Base-by-base conservation (phyloP, 2,797 vertebrate genomes). In the Propithecus perrieri region DNA sequence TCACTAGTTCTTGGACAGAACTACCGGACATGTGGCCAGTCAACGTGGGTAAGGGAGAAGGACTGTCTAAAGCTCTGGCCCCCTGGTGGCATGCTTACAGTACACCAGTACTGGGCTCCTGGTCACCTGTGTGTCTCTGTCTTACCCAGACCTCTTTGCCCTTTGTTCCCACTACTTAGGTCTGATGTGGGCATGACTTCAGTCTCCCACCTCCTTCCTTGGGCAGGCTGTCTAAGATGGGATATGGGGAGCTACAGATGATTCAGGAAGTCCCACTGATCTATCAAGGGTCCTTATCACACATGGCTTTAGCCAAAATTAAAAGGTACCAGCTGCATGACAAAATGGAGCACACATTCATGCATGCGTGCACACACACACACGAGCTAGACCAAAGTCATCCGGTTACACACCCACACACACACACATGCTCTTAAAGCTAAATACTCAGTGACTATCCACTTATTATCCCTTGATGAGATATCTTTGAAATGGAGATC, bases 271-370 rank as follows among this genome's bases (percentile, higher is more conserved):
- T 83, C 55, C 67, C 43, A 53, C 46, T 59, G 18, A 72, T 53
- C 93, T 83, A 90, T 74, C 67, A 79, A 28, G 7, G 2, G 72
- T 90, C 18, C 75, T 94, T 80, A 93, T 69, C 20, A 4, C 5
- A 13, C 33, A 9, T 61, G 74, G 24, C 26, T 95, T 83, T 53
- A 61, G 55, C 26, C 33, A 57, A 78, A 75, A 65, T 26, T 74
- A 50, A 48, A 78, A 83, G 65, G 26, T 80, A 80, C 33, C 28
- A n/a, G 57, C 79, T 46, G 5, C 41, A 53, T 59, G 38, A 92
- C 30, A 94, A 84, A 83, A 84, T 78, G 48, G 33, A 89, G 11
- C 24, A 71, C 26, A 61, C 28, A 35, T 14, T 5, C n/a, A 9
- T n/a, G 30, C 24, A 43, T 43, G 43, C 1, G 7, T 43, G 43